Conservation (phyloP, 2,888 invertebrate genomes). For the Proisotoma minuta region DNA sequence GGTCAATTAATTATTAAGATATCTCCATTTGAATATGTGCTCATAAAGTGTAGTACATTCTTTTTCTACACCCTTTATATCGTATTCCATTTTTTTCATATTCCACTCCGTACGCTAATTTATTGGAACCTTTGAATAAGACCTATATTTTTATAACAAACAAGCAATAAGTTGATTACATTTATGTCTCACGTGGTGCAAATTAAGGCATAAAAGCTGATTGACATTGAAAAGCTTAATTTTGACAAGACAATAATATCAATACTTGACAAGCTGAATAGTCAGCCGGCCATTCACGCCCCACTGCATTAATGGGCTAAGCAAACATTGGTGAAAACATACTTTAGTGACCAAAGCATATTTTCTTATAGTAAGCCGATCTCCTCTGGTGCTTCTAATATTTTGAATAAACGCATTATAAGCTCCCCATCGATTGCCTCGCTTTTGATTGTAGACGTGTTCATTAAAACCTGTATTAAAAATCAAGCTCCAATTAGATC, state of each 20-base stretch:
- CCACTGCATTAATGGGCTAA: too few relatives aligned
- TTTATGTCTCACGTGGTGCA: background rate
- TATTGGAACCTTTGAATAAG: constrained; percentile 38
- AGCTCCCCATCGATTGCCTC: background rate
- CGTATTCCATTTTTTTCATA: constrained; percentile 28
- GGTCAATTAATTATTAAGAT: too few relatives aligned
- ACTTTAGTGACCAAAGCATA: background rate
- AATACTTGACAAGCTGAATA: too few relatives aligned
- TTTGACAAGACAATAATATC: too few relatives aligned
- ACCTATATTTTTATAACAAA: too few relatives aligned
- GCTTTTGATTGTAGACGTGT: background rate
- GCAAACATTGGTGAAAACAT: background rate
- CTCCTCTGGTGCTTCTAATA: background rate
- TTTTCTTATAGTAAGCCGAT: background rate
- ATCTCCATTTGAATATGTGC: too few relatives aligned
- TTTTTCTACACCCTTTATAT: too few relatives aligned
- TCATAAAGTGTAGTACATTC: too few relatives aligned
- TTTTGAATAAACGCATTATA: background rate
- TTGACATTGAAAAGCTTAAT: too few relatives aligned
- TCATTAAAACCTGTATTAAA: constrained; percentile 1
- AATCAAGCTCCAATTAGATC: too few relatives aligned
- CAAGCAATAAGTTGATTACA: background rate
- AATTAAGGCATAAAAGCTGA: too few relatives aligned
- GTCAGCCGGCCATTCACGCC: too few relatives aligned
- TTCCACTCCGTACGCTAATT: constrained; percentile 36